Base-by-base conservation (phyloP, 2,113 vertebrate species). In the Gasterosteus aculeatus region DNA sequence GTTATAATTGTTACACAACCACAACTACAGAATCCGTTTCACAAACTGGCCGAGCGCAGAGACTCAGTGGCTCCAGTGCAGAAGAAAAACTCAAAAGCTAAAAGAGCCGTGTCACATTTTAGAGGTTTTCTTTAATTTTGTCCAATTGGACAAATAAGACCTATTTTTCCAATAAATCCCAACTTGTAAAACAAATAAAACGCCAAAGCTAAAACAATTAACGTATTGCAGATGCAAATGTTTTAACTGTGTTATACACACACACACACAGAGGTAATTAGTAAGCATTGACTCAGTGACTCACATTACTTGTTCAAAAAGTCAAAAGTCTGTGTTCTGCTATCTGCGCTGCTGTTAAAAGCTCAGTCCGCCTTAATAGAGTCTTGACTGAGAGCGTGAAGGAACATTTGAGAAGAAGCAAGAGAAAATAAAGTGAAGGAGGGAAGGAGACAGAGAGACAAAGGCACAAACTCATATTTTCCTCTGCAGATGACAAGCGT, bases 401-500 rank as follows among this genome's bases (percentile, higher is more conserved):
- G 44, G 39, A 80, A 29, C 15, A 57, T 66, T 26, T 12, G 60
- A 68, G 49, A 33, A 63, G 67, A 62, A 69, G 56, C 16, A 65
- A 41, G 65, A 77, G 65, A 22, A 47, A 58, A 68, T 35, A 69
- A 81, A 81, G 76, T 71, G 77, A 77, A 86, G 66, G 53, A 77
- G 85, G 66, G 53, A 70, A 77, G n/a, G 46, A 85, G 77, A 85
- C 77, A 38, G 49, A 88, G 69, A 89, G 77, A 87, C 87, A 90
- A 89, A 91, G 57, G 72, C 83, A 91, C 90, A 87, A 92, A 73
- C 88, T 90, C 75, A 82, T 67, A 83, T 91, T 87, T 85, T 88
- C 82, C 78, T 72, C 65, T 18, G 77, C 82, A 87, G 85, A 93
- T 90, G 92, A 94, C 93, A 93, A 88, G 85, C 64, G 78, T 89